A percentile compares a stretch with the other conserved stretches of the same genome.
Conservation (phyloP, 2,113 vertebrate species). For the Nannospalax galili region DNA sequence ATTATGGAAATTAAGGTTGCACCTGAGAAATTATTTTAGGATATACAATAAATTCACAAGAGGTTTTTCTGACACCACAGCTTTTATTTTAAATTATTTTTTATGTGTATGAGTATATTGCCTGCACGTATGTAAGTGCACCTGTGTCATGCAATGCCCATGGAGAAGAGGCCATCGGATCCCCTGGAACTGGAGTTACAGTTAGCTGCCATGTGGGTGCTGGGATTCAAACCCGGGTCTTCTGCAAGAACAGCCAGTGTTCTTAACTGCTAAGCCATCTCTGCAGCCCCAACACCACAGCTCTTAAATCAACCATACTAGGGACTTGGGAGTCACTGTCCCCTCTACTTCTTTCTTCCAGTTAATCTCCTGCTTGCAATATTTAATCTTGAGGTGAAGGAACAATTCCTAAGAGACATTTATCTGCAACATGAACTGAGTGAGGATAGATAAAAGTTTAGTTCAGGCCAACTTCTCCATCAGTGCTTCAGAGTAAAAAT, state of each 20-base stretch:
- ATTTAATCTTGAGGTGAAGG: constrained; percentile 31
- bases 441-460: not conserved
- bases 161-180: too few species aligned
- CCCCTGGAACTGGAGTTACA: too few species aligned
- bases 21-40: constrained; percentile 36
- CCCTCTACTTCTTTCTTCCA: not conserved
- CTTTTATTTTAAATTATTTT: too few species aligned
- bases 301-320: not conserved
- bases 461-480: not conserved
- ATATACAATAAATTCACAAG: not conserved
- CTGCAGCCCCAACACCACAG: too few species aligned
- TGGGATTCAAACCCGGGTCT: too few species aligned
- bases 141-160: too few species aligned
- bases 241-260: too few species aligned
- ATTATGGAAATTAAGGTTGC: constrained; percentile 8
- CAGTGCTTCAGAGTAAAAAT: constrained; percentile 18
- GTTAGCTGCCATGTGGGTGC: too few species aligned
- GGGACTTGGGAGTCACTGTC: not conserved
- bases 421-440: constrained; percentile 19
- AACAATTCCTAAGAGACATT: not conserved
- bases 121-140: too few species aligned
- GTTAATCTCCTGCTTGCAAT: constrained; percentile 29
- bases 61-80: too few species aligned
- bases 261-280: too few species aligned
- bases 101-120: too few species aligned